Evolutionary conservation across 2,888 invertebrate species (phyloP).

Genomic region (Neocrepidodera transversa): DNA sequence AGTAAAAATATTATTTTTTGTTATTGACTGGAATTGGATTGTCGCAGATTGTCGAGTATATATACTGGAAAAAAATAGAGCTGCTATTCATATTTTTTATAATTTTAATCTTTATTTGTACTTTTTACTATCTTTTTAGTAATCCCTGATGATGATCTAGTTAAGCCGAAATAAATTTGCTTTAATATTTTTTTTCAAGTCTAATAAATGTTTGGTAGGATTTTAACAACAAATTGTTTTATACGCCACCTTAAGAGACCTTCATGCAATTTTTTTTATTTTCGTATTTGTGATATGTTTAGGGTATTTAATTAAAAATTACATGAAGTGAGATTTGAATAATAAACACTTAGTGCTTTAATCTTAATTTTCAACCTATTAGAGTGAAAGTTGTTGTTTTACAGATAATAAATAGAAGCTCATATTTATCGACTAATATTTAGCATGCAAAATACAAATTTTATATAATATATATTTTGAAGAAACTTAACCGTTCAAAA

Average conservation of each 20-base stretch:
- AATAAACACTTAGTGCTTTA: constrained; percentile 50
- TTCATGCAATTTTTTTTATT: constrained; percentile 28
- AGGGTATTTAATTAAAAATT: constrained; percentile 37
- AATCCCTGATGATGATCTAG: too few species aligned
- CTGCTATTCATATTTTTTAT: too few species aligned
- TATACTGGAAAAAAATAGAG: too few species aligned
- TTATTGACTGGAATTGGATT: neutral
- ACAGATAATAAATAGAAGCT: constrained; percentile 54
- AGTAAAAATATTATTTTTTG: neutral
- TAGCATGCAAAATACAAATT: constrained; percentile 26
- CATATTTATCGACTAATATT: constrained; percentile 42
- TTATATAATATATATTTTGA: constrained; percentile 11
- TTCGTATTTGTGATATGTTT: neutral
- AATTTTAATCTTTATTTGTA: too few species aligned
- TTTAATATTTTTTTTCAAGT: too few species aligned
- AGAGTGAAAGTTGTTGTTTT: constrained; percentile 29
- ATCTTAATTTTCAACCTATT: constrained; percentile 41
- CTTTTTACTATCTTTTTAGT: too few species aligned
- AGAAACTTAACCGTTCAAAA: neutral
- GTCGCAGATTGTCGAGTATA: neutral
- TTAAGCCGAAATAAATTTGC: too few species aligned
- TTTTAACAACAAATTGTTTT: neutral
- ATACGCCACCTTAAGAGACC: neutral
- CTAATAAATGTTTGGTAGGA: too few species aligned
- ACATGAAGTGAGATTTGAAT: constrained; percentile 43